phyloP scores from a whole-genome alignment of 2,888 invertebrate genomes.

The Lasioglossum leucozonium region DNA sequence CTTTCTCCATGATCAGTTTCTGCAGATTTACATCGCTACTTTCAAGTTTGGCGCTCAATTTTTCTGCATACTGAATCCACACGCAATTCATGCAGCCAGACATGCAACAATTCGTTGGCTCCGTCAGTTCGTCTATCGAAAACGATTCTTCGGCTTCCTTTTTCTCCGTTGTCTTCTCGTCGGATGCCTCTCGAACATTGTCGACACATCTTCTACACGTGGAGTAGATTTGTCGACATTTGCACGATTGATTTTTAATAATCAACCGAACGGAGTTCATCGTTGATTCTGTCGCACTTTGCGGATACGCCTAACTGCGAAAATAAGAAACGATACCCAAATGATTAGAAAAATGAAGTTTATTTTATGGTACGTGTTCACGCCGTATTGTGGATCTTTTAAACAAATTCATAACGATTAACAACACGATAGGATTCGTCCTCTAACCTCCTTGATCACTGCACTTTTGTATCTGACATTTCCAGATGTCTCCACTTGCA shows the following conservation, averaged over 20 bases:
- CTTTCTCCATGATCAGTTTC: slow-evolving; percentile 90
- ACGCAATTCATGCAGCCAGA: slow-evolving; percentile 97
- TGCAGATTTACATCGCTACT: slow-evolving; percentile 90
- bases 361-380: background rate
- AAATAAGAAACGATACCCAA: background rate
- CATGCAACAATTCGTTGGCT: slow-evolving; percentile 95
- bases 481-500: slow-evolving; percentile 43
- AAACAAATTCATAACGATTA: background rate
- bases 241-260: background rate
- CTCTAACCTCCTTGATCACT: slow-evolving; percentile 40
- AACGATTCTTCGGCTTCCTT: slow-evolving; percentile 16
- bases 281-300: slow-evolving; percentile 11
- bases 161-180: slow-evolving; percentile 27
- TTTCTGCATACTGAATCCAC: slow-evolving; percentile 95
- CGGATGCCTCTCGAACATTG: slow-evolving; percentile 23
- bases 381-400: background rate
- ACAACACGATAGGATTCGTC: slow-evolving; percentile 1
- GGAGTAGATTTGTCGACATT: slow-evolving; percentile 23
- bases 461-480: background rate
- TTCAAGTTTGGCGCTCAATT: slow-evolving; percentile 87
- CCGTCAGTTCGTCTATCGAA: slow-evolving; percentile 86
- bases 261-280: slow-evolving; percentile 48
- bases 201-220: slow-evolving; percentile 16
- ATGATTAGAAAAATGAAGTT: background rate
- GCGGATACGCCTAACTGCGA: slow-evolving; percentile 10